Base-by-base conservation (phyloP, 1,140 invertebrate species). In the Pygmarrhopalites habei region DNA sequence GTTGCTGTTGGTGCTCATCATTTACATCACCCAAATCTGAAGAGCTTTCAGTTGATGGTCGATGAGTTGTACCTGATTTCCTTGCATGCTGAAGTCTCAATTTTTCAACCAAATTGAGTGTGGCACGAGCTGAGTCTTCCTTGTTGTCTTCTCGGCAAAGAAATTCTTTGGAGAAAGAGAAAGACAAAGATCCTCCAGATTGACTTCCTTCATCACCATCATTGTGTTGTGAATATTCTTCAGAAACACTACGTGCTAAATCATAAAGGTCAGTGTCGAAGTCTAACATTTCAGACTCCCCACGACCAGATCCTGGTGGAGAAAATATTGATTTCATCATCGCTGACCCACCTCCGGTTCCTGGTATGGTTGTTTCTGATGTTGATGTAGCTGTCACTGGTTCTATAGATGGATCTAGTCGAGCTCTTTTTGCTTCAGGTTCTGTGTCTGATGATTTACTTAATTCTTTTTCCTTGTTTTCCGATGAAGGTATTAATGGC, bases 61-160 rank as follows among this genome's bases (percentile, higher is more conserved):
- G 44, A 39, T 62, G 62, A 17, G 10, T 56, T 35, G 57, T 62
- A 0, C 66, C 79, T 12, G 82, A 82, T 72, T 85, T 85, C 66
- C 83, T 83, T 15, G 81, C 82, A 65, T 84, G 74, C 58, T 81
- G 82, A 78, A 87, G 81, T 57, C 87, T 76, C 17, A 90, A 75
- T 74, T 89, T 87, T 67, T 89, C 86, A 10, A 90, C 86, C 19
- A 90, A 75, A 77, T 88, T 85, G 28, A 87, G 74, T 1, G 88
- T 89, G 76, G 88, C 88, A 44, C 85, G 76, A 0, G 85, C 85
- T 71, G 80, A 84, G 62, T 86, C 83, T 65, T 86, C 87, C 74
- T 88, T 88, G n/a, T 84, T 83, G 72, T 88, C 86, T 71, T 88
- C 86, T 72, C 86, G 86, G 66, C 86, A 84, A 61, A 86, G 79